Evolutionary conservation across 2,797 vertebrate genomes (phyloP), one percentile per base, ranked within the genome.

Genomic region (Lacerta bilineata): DNA sequence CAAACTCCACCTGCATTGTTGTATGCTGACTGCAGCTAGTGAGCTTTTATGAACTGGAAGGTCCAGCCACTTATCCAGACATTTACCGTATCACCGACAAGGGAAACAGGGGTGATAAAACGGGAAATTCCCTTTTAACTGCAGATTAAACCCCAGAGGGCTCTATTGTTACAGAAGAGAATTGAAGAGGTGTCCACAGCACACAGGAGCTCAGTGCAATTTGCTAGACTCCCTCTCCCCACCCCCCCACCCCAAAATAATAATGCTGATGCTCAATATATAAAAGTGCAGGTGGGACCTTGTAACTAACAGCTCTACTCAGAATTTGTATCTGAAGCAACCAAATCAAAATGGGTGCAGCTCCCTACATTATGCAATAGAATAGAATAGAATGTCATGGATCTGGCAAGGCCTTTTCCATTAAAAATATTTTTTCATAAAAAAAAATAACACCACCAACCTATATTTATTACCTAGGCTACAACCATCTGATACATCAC

Each of bases 281-380:
- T 17, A 0, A 83, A 85, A 88, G 86, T 91, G 59, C 39, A 43
- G 55, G 61, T 69, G 46, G 72, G 41, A 11, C 17, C 2, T n/a
- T 61, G 8, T 46, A 61, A 0, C 50, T 46, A 59, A 89, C n/a
- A 46, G 85, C 87, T 27, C 88, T 36, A 8, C 69, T 2, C 76
- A 25, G 29, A 55, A 55, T 55, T 20, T 25, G 72, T 75, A 0
- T 2, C 9, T n/a, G 82, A 25, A 72, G 43, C 80, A 15, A 72
- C 27, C 86, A 1, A 71, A 6, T 0, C 89, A 80, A 92, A 89
- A 91, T 88, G 88, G 89, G 71, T 8, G 81, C 90, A 92, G 88
- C 92, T 78, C 78, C 76, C 20, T 61, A 46, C 8, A 55, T 75
- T 82, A 69, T 36, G 85, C 89, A 88, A 23, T 33, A 91, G 33